These are phyloP conservation scores for Colletes gigas DNA, from an alignment of 1,140 invertebrate genomes.

Conservation along the genomic window DNA sequence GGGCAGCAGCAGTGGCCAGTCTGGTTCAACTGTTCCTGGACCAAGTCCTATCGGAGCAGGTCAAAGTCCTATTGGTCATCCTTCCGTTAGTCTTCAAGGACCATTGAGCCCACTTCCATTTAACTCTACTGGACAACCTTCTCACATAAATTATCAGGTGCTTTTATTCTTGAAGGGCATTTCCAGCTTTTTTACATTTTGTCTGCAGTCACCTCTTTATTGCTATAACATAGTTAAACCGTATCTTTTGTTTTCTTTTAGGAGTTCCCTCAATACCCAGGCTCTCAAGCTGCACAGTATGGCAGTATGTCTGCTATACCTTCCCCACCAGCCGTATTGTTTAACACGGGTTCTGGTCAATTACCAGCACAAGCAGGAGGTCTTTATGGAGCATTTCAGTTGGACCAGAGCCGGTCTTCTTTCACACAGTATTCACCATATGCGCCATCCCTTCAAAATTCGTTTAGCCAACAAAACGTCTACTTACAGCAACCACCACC, in stretches of 20 bases:
- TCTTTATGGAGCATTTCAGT: constrained; percentile 87
- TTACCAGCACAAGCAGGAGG: constrained; percentile 87
- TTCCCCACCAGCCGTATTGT: constrained; percentile 89
- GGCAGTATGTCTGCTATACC: constrained; percentile 90
- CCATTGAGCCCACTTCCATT: constrained; percentile 81
- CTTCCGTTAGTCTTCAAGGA: constrained; percentile 81
- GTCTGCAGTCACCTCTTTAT: neutral
- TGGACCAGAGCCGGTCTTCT: constrained; percentile 84
- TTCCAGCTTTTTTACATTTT: constrained; percentile 13
- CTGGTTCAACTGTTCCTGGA: constrained; percentile 77
- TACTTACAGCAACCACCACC: constrained; percentile 85
- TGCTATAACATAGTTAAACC: neutral
- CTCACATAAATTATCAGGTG: constrained; percentile 84
- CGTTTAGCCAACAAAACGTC: constrained; percentile 86
- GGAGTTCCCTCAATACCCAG: constrained; percentile 79
- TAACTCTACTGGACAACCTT: constrained; percentile 81
- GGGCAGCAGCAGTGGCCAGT: constrained; percentile 77
- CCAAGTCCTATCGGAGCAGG: constrained; percentile 80
- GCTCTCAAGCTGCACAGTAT: constrained; percentile 84
- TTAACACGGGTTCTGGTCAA: constrained; percentile 89
- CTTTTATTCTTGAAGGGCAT: constrained; percentile 34
- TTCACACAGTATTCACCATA: constrained; percentile 86
- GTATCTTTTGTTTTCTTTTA: constrained; percentile 52
- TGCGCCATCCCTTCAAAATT: constrained; percentile 81
- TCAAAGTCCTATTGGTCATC: constrained; percentile 83